Percentiles rank a stretch among this genome's conserved stretches.
Conservation (phyloP, 2,888 invertebrate species). For the Tromatobia lineatoria region DNA sequence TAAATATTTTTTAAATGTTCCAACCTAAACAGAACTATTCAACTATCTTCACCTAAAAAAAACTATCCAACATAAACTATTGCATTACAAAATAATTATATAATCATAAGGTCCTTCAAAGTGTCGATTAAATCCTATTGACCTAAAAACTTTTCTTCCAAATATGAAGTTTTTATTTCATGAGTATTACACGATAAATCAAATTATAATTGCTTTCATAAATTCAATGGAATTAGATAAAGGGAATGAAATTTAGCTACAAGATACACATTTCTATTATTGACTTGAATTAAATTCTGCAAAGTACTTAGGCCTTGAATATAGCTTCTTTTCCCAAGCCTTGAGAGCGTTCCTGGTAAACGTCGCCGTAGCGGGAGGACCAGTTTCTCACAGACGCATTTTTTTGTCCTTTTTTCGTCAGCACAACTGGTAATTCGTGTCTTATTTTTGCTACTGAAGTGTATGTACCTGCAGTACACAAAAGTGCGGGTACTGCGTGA, state of each 20-base stretch:
- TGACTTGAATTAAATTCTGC: neutral
- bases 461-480: slow-evolving; percentile 24
- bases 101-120: no score
- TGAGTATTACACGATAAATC: neutral
- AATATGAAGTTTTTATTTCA: neutral
- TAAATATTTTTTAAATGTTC: no score
- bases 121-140: no score
- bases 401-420: slow-evolving; percentile 9
- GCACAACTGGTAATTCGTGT: slow-evolving; percentile 44
- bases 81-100: neutral
- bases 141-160: neutral
- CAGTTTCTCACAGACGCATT: slow-evolving; percentile 14
- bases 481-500: slow-evolving; percentile 10
- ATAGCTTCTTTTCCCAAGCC: slow-evolving; percentile 7
- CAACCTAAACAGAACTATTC: no score
- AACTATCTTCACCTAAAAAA: no score
- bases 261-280: neutral
- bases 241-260: neutral
- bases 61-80: no score
- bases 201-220: neutral
- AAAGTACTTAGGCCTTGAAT: slow-evolving; percentile 21
- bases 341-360: slow-evolving; percentile 32
- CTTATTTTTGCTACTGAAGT: slow-evolving; percentile 24
- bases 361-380: slow-evolving; percentile 29
- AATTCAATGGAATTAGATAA: neutral